These are phyloP conservation scores for Omphaloscelis lunosa DNA, from an alignment of 2,888 invertebrate species.

Conservation along the genomic window DNA sequence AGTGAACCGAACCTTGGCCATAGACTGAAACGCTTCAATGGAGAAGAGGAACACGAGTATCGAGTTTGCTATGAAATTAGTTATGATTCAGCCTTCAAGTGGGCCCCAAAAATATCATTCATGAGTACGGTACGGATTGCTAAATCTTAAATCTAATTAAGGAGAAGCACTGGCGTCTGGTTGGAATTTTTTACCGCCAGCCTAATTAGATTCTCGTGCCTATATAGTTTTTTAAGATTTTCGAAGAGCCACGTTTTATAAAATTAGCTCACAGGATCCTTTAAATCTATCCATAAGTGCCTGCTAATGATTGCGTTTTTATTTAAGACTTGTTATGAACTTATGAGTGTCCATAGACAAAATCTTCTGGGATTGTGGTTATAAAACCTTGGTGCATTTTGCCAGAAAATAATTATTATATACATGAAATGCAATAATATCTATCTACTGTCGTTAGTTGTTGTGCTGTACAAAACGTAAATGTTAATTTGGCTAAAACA, in stretches of 20 bases:
- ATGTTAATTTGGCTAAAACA: background rate
- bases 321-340: constrained; percentile 14
- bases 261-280: constrained; percentile 25
- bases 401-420: background rate
- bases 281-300: constrained; percentile 27
- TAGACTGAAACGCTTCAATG: constrained; percentile 52
- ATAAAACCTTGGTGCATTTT: background rate
- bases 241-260: constrained; percentile 31
- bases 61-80: constrained; percentile 28
- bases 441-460: background rate
- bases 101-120: constrained; percentile 44
- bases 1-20: constrained; percentile 53
- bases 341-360: constrained; percentile 7
- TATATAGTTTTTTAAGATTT: constrained; percentile 36
- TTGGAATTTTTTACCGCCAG: constrained; percentile 37
- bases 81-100: constrained; percentile 55
- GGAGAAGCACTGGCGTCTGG: constrained; percentile 54
- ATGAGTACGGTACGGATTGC: constrained; percentile 44
- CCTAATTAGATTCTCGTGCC: constrained; percentile 53
- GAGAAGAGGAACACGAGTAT: constrained; percentile 40
- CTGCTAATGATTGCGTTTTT: constrained; percentile 26
- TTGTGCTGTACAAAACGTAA: background rate
- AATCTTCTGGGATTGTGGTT: background rate
- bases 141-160: constrained; percentile 70
- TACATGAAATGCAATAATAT: background rate